These are phyloP conservation scores for Cephus rjabovi DNA, from an alignment of 2,888 invertebrate species.

Conservation along the genomic window DNA sequence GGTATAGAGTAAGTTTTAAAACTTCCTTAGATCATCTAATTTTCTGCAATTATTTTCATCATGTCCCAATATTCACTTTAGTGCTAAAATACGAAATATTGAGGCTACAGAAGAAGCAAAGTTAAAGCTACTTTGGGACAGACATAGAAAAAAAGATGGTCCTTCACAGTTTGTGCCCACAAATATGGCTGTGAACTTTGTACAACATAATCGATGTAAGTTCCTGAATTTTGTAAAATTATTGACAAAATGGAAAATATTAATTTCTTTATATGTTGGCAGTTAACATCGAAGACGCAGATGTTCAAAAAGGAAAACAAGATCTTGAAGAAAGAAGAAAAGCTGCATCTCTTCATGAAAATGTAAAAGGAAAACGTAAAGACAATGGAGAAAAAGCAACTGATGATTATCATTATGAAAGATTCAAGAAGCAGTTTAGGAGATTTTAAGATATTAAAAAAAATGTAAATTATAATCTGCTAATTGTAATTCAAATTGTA, in stretches of 20 bases:
- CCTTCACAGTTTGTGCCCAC: slow-evolving; percentile 97
- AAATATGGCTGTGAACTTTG: slow-evolving; percentile 98
- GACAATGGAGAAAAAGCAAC: slow-evolving; percentile 91
- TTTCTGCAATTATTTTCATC: slow-evolving; percentile 16
- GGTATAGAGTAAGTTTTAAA: slow-evolving; percentile 86
- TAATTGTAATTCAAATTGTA: not conserved
- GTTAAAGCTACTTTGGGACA: slow-evolving; percentile 88
- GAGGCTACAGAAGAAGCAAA: slow-evolving; percentile 99
- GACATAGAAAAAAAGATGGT: slow-evolving; percentile 90
- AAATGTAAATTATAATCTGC: not conserved
- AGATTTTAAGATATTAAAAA: slow-evolving; percentile 72
- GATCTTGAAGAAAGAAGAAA: slow-evolving; percentile 69
- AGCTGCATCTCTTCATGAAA: slow-evolving; percentile 61
- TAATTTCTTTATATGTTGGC: slow-evolving; percentile 19
- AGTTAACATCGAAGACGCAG: slow-evolving; percentile 88
- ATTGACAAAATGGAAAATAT: not conserved
- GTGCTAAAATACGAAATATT: slow-evolving; percentile 97
- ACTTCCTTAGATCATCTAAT: slow-evolving; percentile 1
- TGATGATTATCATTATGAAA: slow-evolving; percentile 97
- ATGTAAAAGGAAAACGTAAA: slow-evolving; percentile 71
- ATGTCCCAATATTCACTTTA: slow-evolving; percentile 50
- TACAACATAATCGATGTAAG: slow-evolving; percentile 95
- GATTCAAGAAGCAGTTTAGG: slow-evolving; percentile 95
- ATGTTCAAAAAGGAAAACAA: slow-evolving; percentile 72
- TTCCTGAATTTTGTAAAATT: slow-evolving; percentile 24